Conservation (phyloP, 2,888 invertebrate species). For the Gandaritis pyraliata region DNA sequence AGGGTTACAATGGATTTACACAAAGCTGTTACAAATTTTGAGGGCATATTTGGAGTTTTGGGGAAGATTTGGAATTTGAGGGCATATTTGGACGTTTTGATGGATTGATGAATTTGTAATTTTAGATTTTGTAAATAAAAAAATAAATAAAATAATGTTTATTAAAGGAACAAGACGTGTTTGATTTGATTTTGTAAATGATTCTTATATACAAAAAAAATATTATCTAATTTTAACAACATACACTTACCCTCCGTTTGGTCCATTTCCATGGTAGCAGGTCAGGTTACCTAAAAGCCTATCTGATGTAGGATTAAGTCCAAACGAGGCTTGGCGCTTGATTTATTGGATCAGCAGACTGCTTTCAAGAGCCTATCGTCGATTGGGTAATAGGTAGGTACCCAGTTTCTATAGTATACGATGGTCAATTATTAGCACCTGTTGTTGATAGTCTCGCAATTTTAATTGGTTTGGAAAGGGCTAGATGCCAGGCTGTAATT, state of each 20-base stretch:
- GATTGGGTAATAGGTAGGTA: too few species aligned
- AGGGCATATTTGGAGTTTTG: conserved; percentile 42
- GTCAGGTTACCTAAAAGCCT: neutral
- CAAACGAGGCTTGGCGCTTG: neutral
- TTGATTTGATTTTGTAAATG: too few species aligned
- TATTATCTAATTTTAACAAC: too few species aligned
- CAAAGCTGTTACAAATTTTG: conserved; percentile 65
- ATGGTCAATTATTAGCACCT: too few species aligned
- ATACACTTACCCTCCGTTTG: too few species aligned
- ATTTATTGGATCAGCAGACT: conserved; percentile 2
- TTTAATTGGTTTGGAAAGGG: too few species aligned
- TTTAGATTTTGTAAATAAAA: neutral
- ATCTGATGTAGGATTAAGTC: conserved; percentile 9
- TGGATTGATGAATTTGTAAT: conserved; percentile 42
- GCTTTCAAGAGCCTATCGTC: neutral
- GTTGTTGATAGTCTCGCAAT: too few species aligned
- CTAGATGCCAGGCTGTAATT: too few species aligned
- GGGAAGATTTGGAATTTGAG: conserved; percentile 38
- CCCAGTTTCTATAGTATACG: too few species aligned
- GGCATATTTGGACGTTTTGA: conserved; percentile 40
- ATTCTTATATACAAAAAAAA: too few species aligned
- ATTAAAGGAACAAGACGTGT: too few species aligned
- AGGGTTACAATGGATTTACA: conserved; percentile 48
- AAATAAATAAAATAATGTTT: too few species aligned
- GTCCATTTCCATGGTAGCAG: neutral